Base-by-base conservation (phyloP, 2,113 vertebrate species). In the Marcusenius ussheri region DNA sequence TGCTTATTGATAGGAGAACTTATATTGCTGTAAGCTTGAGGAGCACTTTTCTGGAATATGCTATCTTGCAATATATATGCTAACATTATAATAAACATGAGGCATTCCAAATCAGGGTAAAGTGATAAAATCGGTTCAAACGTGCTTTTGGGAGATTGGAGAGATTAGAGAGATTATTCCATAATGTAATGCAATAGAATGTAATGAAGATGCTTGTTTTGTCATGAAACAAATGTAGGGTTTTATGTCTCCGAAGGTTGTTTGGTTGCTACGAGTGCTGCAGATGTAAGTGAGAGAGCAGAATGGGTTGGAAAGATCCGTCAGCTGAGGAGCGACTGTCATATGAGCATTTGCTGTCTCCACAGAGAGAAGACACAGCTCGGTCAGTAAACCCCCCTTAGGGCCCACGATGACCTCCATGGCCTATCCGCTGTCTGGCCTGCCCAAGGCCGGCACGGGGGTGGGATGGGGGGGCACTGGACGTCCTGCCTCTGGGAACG, bases 301-400 rank as follows among this genome's bases (percentile, higher is more conserved):
- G 66, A 74, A 74, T 74, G 66, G 66, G 1, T 46, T 83, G 42
- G 15, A 46, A 46, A 46, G 83, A n/a, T 47, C 24, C n/a, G 83
- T n/a, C 19, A 84, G 21, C 21, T 46, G 19, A 42, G 21, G 80
- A 47, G 39, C 21, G 42, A 46, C 35, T 83, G 80, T 27, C n/a
- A 27, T 15, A 39, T 42, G 21, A 8, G 80, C 15, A 3, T 80
- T 47, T 24, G n/a, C n/a, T 13, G 27, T 88, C 17, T 0, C 87
- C 42, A 47, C 92, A 97, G 98, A 99, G 97, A 98, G 98, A 97
- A 97, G 98, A 99, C 98, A 99, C 92, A 95, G 96, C 95, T 98
- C 97, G 86, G 95, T 95, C 94, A 96, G 93, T 96, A 99, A 98
- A 93, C 96, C 96, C 11, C 94, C 96, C 91, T 8, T 45, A 24